Percentiles rank a stretch among this genome's conserved stretches.
Conservation (phyloP, 2,888 invertebrate species). For the Caenorhabditis sulstoni region DNA sequence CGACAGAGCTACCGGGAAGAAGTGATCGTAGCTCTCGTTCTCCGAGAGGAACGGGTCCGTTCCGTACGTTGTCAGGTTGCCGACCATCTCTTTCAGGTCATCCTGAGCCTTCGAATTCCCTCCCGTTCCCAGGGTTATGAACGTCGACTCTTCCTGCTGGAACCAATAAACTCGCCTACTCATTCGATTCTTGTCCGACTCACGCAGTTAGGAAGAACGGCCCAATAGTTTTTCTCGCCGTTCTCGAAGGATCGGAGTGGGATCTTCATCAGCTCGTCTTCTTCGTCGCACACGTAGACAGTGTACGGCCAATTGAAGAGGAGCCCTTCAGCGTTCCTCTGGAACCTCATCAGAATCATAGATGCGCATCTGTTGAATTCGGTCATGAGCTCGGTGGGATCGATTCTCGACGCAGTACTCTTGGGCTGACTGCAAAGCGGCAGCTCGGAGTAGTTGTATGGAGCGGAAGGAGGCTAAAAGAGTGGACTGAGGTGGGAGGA, state of each 20-base stretch:
- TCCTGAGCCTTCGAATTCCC: constrained; percentile 28
- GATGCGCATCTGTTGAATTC: constrained; percentile 37
- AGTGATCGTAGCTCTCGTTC: constrained; percentile 18
- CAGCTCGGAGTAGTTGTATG: constrained; percentile 30
- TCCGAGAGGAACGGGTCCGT: constrained; percentile 27
- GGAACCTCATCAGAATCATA: constrained; percentile 36
- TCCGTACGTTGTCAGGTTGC: constrained; percentile 25
- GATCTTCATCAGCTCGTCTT: constrained; percentile 28
- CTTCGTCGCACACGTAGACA: constrained; percentile 53
- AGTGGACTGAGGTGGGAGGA: not conserved
- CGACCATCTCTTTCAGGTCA: not conserved
- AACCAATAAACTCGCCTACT: not conserved
- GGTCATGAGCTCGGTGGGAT: not conserved
- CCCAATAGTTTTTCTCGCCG: constrained; percentile 42
- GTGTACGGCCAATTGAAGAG: constrained; percentile 50
- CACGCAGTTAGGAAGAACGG: constrained; percentile 41
- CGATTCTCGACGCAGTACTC: constrained; percentile 8
- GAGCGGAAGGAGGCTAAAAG: constrained; percentile 26
- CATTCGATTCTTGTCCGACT: constrained; percentile 3
- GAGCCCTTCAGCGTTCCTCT: constrained; percentile 35
- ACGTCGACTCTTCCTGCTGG: constrained; percentile 31
- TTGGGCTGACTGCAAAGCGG: constrained; percentile 18
- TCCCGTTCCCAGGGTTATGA: constrained; percentile 28
- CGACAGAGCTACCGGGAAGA: constrained; percentile 25
- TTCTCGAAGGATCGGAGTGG: constrained; percentile 37